These are phyloP conservation scores for Chouioia cunea DNA, from an alignment of 2,888 invertebrate genomes.

Conservation along the genomic window DNA sequence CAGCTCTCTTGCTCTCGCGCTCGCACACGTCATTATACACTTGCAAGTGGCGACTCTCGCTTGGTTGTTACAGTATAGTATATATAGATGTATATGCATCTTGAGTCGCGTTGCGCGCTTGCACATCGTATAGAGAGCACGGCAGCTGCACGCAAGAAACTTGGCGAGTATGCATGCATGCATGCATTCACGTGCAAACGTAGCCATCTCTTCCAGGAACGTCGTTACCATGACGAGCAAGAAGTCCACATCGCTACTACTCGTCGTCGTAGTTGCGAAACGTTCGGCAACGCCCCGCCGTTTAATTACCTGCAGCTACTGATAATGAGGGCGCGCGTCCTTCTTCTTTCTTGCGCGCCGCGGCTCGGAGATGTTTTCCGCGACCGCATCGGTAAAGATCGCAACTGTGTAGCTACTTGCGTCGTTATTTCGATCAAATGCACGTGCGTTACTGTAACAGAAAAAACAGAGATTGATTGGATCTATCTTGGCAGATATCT, in stretches of 20 bases:
- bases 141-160: background rate
- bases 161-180: conserved; percentile 35
- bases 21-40: background rate
- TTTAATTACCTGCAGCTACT: conserved; percentile 58
- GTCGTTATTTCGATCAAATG: background rate
- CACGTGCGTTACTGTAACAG: background rate
- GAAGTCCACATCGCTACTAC: conserved; percentile 40
- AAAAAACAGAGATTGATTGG: conserved; percentile 2
- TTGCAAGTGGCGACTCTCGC: conserved; percentile 11
- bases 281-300: conserved; percentile 55
- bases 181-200: conserved; percentile 46
- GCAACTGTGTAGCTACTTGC: conserved; percentile 4
- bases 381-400: conserved; percentile 1
- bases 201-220: conserved; percentile 63
- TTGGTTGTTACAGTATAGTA: background rate
- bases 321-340: conserved; percentile 53
- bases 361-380: conserved; percentile 8
- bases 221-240: conserved; percentile 62
- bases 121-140: conserved; percentile 9
- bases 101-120: conserved; percentile 49
- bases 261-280: conserved; percentile 6
- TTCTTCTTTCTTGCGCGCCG: conserved; percentile 31
- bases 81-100: conserved; percentile 32
- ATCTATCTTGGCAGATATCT: no score
- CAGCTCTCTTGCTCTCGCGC: conserved; percentile 23